Conservation (phyloP, 2,113 vertebrate species). For the Desmodus rotundus region DNA sequence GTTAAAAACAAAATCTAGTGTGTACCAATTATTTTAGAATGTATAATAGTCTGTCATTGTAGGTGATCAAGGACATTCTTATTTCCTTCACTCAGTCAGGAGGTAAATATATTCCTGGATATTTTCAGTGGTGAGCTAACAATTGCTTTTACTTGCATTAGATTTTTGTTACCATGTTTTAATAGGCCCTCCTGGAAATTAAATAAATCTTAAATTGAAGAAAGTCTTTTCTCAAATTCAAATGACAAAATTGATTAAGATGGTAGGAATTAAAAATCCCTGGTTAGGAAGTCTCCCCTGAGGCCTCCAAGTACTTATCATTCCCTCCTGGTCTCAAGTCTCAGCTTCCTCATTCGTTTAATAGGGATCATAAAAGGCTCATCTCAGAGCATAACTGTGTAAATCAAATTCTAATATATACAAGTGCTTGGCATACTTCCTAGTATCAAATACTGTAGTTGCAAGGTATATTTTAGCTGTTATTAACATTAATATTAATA, state of each 20-base stretch:
- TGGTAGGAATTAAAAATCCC: not conserved
- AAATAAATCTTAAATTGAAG: not conserved
- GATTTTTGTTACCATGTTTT: not conserved
- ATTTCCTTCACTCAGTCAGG: not conserved
- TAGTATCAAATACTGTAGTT: not conserved
- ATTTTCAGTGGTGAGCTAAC: not conserved
- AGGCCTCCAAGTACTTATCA: not conserved
- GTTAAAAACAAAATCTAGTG: not conserved
- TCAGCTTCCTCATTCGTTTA: not conserved
- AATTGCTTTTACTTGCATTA: not conserved
- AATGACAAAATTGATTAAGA: not conserved
- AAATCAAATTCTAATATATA: not conserved
- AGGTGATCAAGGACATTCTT: not conserved
- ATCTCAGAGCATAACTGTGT: not conserved
- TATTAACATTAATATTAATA: not conserved
- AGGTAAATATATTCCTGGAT: not conserved
- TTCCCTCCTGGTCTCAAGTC: not conserved
- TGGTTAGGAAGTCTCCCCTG: not conserved
- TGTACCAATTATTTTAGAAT: conserved; percentile 12
- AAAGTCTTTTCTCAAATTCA: not conserved
- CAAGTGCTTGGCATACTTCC: not conserved
- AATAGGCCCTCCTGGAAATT: not conserved
- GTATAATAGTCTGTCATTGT: conserved; percentile 10
- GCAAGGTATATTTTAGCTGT: not conserved
- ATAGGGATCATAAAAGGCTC: not conserved